Base-by-base conservation (phyloP, 2,113 vertebrate genomes). In the Misgurnus mizolepis region DNA sequence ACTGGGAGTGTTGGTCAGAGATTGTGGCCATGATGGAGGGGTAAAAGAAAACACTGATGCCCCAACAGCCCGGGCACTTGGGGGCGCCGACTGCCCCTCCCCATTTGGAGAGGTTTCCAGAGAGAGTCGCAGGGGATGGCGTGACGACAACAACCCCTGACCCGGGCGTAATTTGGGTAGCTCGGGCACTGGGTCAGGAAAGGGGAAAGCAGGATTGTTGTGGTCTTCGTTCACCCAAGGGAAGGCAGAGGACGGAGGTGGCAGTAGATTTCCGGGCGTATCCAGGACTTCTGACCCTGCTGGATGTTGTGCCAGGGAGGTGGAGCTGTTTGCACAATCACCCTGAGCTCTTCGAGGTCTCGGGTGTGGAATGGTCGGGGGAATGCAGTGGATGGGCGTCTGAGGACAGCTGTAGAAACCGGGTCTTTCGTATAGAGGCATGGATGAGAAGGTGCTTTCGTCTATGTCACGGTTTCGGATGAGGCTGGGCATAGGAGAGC, bases 331-430 rank as follows among this genome's bases (percentile, higher is more conserved):
- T 58, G 86, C 85, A 84, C 89, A 90, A 9, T 92, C 91, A 0
- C 88, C 88, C n/a, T 87, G 91, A 7, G 80, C 55, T 65, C 86
- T 77, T 5, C 90, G 88, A 4, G 76, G 7, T 1, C 91, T 86
- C 3, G 89, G 88, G 1, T 89, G 89, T 2, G 87, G 88, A 55
- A 90, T 43, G 0, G 88, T 53, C 0, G 92, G 90, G 22, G 92
- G 95, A 50, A 93, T 86, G 4, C 91, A 94, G 84, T 94, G 95
- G 87, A 97, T 95, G 1, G 96, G 96, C 0, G 95, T 96, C 85
- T 95, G 96, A 0, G 96, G 97, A 66, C 95, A 96, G 0, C 96
- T 96, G 89, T 97, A 96, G 91, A 95, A 98, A 9, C 96, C 95
- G 0, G 95, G 89, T 67, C 94, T 90, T 81, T 96, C 94, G 0